These are phyloP conservation scores for Cynoglossus semilaevis DNA, from an alignment of 2,113 vertebrate genomes.

Conservation along the genomic window DNA sequence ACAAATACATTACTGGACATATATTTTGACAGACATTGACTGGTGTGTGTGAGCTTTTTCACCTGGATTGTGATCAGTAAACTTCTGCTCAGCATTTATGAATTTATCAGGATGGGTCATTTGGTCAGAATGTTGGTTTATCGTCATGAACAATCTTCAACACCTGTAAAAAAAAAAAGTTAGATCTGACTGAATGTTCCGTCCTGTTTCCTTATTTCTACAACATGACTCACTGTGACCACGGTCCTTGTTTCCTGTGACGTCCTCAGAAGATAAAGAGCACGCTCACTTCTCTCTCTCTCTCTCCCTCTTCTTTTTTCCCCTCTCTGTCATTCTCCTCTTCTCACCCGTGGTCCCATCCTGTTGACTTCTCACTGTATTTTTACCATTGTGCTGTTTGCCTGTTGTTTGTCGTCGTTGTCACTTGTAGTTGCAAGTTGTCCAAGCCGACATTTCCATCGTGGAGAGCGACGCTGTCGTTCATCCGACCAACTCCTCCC, in stretches of 20 bases:
- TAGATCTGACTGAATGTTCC: slow-evolving; percentile 20
- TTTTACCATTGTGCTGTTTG: slow-evolving; percentile 92
- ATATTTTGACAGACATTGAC: no score
- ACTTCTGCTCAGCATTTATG: slow-evolving; percentile 5
- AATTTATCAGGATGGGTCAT: slow-evolving; percentile 32
- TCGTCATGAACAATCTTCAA: no score
- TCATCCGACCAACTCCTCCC: slow-evolving; percentile 98
- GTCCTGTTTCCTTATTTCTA: slow-evolving; percentile 34
- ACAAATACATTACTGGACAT: no score
- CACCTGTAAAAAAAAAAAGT: no score
- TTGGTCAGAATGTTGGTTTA: slow-evolving; percentile 12
- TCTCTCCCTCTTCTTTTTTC: slow-evolving; percentile 9
- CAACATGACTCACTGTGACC: slow-evolving; percentile 13
- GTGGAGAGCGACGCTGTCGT: slow-evolving; percentile 98
- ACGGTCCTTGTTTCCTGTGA: slow-evolving; percentile 48
- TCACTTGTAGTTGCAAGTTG: slow-evolving; percentile 97
- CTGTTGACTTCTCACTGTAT: slow-evolving; percentile 48
- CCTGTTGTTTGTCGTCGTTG: slow-evolving; percentile 81
- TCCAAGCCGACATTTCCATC: slow-evolving; percentile 98
- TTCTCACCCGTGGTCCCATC: slow-evolving; percentile 9
- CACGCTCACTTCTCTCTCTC: slow-evolving; percentile 25
- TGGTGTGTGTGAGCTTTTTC: slow-evolving; percentile 17
- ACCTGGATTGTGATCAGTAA: slow-evolving; percentile 42
- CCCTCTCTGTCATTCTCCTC: slow-evolving; percentile 17
- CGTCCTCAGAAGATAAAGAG: slow-evolving; percentile 42